Base-by-base conservation (phyloP, 2,113 vertebrate species). In the Pluvialis apricaria region DNA sequence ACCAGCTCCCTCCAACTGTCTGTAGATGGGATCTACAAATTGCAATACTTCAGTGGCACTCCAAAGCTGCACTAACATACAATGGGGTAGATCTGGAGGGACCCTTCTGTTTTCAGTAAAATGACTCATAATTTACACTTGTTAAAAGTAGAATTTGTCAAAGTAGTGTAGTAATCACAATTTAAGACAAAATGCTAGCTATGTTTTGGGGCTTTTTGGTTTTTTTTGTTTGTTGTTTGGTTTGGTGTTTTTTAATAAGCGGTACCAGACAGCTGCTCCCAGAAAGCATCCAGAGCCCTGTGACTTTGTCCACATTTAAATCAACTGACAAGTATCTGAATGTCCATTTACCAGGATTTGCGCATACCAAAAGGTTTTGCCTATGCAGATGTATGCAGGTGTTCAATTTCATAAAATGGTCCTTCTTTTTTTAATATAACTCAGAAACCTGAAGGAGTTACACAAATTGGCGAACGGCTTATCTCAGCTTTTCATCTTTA, bases 1-100 rank as follows among this genome's bases (percentile, higher is more conserved):
- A 96, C 65, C 54, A 69, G n/a, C 7, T 77, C 22, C 28, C 34
- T 78, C 29, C 44, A 86, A 79, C 25, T 92, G 44, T 47, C 87
- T 87, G 54, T 29, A 96, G 88, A 94, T 47, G 60, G 61, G 78
- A 45, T 61, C 86, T 79, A 77, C 40, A 93, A 82, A 95, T 2
- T 24, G 5, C 52, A 90, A 29, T 36, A 66, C 58, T 86, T 71
- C 79, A 93, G 45, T 38, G 75, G 44, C 42, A 31, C 18, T 78
- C 45, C 36, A 86, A 4, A 32, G 15, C 19, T 79, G 25, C 36
- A 42, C 15, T 91, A 58, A 69, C 11, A 28, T 13, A 2, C 25
- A 60, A 51, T 7, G 49, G 7, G 3, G 18, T n/a, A 86, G 42
- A 66, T 32, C 13, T 38, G 62, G 51, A 79, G 7, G 40, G 20